phyloP scores from a whole-genome alignment of 2,797 vertebrate species.

The Numenius phaeopus region DNA sequence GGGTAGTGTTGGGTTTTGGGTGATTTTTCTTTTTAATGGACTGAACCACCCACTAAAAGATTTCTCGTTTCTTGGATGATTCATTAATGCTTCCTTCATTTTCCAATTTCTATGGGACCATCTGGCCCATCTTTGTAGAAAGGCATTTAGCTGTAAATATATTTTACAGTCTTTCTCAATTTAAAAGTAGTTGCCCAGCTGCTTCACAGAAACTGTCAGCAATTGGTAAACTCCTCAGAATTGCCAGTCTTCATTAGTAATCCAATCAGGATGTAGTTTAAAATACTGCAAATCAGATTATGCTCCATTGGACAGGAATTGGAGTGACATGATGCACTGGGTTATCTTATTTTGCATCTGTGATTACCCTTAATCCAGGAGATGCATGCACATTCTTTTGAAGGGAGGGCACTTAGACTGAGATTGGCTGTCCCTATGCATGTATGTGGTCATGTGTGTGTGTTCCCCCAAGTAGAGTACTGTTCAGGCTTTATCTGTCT shows the following conservation, averaged over 20 bases:
- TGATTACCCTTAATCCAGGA: conserved; percentile 44
- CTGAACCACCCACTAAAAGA: conserved; percentile 54
- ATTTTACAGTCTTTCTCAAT: conserved; percentile 68
- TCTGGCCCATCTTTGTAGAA: conserved; percentile 65
- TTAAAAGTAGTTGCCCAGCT: conserved; percentile 73
- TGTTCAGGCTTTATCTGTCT: not conserved
- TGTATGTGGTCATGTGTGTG: not conserved
- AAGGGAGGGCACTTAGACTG: not conserved
- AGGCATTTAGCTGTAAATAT: conserved; percentile 68
- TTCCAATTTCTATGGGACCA: conserved; percentile 69
- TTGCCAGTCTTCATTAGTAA: conserved; percentile 65
- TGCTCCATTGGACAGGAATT: conserved; percentile 39
- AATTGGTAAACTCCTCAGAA: conserved; percentile 67
- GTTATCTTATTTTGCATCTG: conserved; percentile 62
- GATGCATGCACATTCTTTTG: not conserved
- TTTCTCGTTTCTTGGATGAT: conserved; percentile 66
- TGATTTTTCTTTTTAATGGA: conserved; percentile 70
- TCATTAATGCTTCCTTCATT: conserved; percentile 69
- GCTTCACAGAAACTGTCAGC: conserved; percentile 65
- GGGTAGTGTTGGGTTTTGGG: conserved; percentile 2
- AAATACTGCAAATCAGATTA: conserved; percentile 68
- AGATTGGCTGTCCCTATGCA: not conserved
- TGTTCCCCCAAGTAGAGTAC: not conserved
- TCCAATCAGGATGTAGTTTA: conserved; percentile 67
- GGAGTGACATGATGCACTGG: conserved; percentile 48